Base-by-base conservation (phyloP, 1,140 invertebrate species). In the Eciton burchellii region DNA sequence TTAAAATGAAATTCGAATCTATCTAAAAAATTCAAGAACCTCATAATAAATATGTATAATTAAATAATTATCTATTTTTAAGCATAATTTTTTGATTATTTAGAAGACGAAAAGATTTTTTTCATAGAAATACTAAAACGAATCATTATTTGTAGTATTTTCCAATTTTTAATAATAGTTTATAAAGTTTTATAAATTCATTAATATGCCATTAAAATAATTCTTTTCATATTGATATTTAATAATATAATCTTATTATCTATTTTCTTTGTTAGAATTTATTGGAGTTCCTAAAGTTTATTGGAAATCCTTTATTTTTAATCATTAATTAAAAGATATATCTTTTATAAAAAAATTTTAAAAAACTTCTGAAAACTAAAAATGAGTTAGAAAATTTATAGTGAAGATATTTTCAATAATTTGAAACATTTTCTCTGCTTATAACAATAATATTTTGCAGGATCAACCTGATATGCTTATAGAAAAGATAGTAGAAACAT, bases 401-500 rank as follows among this genome's bases (percentile, higher is more conserved):
- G 1, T 41, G 12, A n/a, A 16, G n/a, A n/a, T n/a, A 29, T 49
- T 14, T 3, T 26, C 9, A 29, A 5, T 70, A 0, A 1, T 68
- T 19, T 35, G 11, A 12, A 57, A 21, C 19, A 57, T 14, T n/a
- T 24, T 47, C 47, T 9, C 6, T 70, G 12, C 16, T 62, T 3
- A 54, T 56, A 26, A 54, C 1, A 1, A 56, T 12, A 66, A 77
- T 4, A 57, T 62, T 73, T 87, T 87, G 5, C 49, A 94, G 91
- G 86, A 91, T 60, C 93, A 93, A 73, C 85, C 88, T 47, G 88
- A 87, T 41, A 88, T 82, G 45, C 81, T 93, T 29, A 72, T 94
- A 19, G 93, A 94, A 77, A 92, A 94, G 88, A 90, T 94, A 62
- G 86, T 94, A 70, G 92, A 94, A 88, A 92, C 90, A 29, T 94